Base-by-base conservation (phyloP, 2,888 invertebrate genomes). In the Leptinotarsa rubiginosa region DNA sequence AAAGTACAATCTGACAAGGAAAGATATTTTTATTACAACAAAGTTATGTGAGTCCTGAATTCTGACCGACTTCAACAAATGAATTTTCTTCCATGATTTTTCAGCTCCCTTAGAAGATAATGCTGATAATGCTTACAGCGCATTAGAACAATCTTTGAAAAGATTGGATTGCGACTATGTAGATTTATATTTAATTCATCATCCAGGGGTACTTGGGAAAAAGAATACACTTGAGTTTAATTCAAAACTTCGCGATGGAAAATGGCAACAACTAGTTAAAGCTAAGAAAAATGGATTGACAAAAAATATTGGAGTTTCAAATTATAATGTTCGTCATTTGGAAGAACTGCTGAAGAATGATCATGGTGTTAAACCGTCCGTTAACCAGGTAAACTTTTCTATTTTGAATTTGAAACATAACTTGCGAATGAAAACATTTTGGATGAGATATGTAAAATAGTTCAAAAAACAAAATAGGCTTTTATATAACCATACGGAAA, bases 171-270 rank as follows among this genome's bases (percentile, higher is more conserved):
- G 91, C 41, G 89, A 90, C 7, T 95, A 95, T 84, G 87, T 96
- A 2, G 96, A 97, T 87, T 87, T 96, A 50, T 94, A 92, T 83
- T 88, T 96, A 69, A 93, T 96, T 75, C 95, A 96, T 85, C 96
- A 95, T 92, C 96, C 96, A 49, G 94, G 94, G 4, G 88, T 89
- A 41, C 88, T 90, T 13, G 90, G 90, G 59, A 81, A 90, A 52
- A 85, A 89, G 12, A 88, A 89, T 20, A 87, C 88, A n/a, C 91
- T 92, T 82, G 81, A 88, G 1, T 87, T 88, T 31, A 93, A 94
- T 82, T 82, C 85, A 15, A 85, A 88, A 72, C 82, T 92, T 20
- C 88, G 96, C 31, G 87, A 89, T 31, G 87, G 88, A 72, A 93
- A 93, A 68, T 96, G 96, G 96, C 84, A 87, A 68, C 90, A 91